Evolutionary conservation across 2,113 vertebrate genomes (phyloP).

Genomic region (Lagopus muta): DNA sequence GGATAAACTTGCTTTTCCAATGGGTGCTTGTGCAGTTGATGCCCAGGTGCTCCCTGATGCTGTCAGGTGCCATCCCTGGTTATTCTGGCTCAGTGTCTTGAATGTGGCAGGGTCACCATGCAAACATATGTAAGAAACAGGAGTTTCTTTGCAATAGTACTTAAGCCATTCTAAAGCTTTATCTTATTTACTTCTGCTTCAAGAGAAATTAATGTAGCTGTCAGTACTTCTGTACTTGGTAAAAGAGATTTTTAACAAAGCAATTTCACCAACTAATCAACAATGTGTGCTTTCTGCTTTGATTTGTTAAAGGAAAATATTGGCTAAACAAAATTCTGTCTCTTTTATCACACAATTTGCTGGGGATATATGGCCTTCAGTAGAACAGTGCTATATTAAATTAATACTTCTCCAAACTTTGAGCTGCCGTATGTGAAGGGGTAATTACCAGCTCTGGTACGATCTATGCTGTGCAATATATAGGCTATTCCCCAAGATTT

Average conservation of each 20-base stretch:
- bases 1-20: rapidly evolving
- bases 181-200: neutral
- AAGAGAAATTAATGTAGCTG: neutral
- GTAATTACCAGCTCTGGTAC: neutral
- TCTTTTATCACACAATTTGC: neutral
- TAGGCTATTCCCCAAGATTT: neutral
- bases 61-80: rapidly evolving
- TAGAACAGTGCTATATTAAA: neutral
- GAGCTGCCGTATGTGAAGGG: neutral
- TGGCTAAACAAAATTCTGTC: neutral
- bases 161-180: neutral
- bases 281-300: neutral
- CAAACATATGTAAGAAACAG: rapidly evolving
- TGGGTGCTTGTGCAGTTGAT: neutral
- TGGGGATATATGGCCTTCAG: neutral
- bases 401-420: neutral
- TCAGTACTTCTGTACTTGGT: rapidly evolving
- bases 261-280: neutral
- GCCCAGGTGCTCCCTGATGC: neutral
- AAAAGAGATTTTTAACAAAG: neutral
- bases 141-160: rapidly evolving
- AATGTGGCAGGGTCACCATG: neutral
- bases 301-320: neutral
- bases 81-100: neutral
- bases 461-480: neutral